A percentile compares a stretch with the other conserved stretches of the same genome.
Conservation (phyloP, 2,113 vertebrate species). For the Labrus mixtus region DNA sequence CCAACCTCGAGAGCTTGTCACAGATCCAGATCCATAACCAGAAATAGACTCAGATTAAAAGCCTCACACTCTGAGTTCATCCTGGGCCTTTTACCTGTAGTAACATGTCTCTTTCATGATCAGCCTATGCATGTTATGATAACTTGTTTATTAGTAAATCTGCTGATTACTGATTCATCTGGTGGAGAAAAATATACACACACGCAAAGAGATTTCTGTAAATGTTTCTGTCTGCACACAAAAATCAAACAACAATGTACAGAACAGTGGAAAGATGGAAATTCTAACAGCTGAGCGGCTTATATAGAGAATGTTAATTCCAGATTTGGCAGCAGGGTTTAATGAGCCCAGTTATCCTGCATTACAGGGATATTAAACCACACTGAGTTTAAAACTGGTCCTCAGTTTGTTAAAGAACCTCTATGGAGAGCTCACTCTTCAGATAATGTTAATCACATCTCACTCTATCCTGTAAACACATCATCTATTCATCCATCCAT, state of each 20-base stretch:
- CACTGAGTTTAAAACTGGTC: not conserved
- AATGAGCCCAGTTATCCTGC: not conserved
- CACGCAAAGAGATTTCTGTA: too few relatives aligned
- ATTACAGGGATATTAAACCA: not conserved
- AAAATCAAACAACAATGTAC: too few relatives aligned
- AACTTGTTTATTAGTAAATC: not conserved
- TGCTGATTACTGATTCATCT: too few relatives aligned
- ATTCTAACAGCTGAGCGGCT: not conserved
- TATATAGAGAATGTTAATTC: not conserved
- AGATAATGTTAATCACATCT: not conserved
- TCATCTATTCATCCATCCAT: constrained; percentile 4
- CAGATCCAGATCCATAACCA: not conserved
- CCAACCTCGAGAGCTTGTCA: not conserved
- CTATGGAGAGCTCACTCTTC: constrained; percentile 15
- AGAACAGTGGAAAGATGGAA: not conserved
- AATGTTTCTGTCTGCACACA: too few relatives aligned
- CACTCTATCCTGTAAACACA: not conserved
- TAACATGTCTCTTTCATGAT: not conserved
- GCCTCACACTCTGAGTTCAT: not conserved
- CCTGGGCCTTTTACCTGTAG: not conserved
- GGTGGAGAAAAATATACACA: too few relatives aligned
- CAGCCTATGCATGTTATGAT: not conserved
- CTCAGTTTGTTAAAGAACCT: constrained; percentile 10
- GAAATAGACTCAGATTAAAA: constrained; percentile 1
- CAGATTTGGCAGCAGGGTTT: not conserved